Percentiles rank a stretch among this genome's conserved stretches.
Evolutionary conservation across 1,140 invertebrate species (phyloP).

Genomic region (Idris sp.): DNA sequence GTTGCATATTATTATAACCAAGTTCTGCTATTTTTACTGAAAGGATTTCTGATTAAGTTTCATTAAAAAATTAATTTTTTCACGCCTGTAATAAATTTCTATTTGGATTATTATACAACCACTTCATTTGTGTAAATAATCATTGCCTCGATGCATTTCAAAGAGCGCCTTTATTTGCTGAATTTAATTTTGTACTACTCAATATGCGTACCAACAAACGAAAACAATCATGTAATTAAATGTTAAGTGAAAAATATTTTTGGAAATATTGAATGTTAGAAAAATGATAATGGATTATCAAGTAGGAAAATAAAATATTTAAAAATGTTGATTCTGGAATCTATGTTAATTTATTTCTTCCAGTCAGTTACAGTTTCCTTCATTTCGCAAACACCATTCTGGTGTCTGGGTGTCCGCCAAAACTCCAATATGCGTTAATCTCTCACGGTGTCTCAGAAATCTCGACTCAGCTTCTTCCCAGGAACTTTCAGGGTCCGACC

Average conservation of each 20-base stretch:
- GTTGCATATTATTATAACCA: too few species aligned
- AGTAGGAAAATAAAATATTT: conserved; percentile 14
- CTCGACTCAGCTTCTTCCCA: too few species aligned
- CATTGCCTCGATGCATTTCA: conserved; percentile 38
- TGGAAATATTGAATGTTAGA: conserved; percentile 52
- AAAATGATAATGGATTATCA: conserved; percentile 37
- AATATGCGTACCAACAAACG: conserved; percentile 23
- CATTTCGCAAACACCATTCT: conserved; percentile 89
- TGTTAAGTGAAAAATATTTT: conserved; percentile 55
- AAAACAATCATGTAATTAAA: conserved; percentile 45
- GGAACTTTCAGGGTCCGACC: too few species aligned
- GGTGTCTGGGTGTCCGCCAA: conserved; percentile 85
- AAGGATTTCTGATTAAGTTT: too few species aligned
- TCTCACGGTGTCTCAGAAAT: conserved; percentile 84
- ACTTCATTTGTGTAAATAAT: conserved; percentile 54
- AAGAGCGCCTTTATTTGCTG: conserved; percentile 13
- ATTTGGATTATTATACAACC: too few species aligned
- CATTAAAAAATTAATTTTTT: too few species aligned
- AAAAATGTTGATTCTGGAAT: not conserved
- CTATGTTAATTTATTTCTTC: not conserved
- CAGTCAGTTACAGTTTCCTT: conserved; percentile 75
- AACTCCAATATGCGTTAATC: conserved; percentile 83
- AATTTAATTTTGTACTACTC: conserved; percentile 29
- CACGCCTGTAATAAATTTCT: too few species aligned
- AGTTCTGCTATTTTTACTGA: too few species aligned